Evolutionary conservation across 2,888 invertebrate species (phyloP).

Genomic region (Tipula vernalis): DNA sequence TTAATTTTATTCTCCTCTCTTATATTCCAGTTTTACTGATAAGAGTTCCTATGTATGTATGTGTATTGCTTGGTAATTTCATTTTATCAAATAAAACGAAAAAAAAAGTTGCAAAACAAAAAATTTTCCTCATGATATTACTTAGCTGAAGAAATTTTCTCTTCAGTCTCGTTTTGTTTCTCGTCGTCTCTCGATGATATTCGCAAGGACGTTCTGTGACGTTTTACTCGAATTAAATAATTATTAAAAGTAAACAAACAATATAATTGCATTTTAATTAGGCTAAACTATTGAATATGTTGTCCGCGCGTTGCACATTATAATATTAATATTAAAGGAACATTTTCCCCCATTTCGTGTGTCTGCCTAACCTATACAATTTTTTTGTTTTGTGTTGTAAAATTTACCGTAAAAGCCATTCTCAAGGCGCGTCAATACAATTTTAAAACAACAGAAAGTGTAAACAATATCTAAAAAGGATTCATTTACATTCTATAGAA

Average conservation of each 20-base stretch:
- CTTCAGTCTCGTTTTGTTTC: background rate
- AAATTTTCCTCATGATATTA: no score
- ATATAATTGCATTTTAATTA: background rate
- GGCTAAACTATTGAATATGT: background rate
- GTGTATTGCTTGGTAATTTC: background rate
- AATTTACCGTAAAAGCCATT: background rate
- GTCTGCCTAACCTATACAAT: background rate
- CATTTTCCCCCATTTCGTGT: background rate
- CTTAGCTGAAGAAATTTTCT: background rate
- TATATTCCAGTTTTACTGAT: background rate
- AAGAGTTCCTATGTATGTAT: background rate
- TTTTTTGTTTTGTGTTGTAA: background rate
- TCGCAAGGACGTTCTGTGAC: background rate
- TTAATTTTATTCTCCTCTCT: background rate
- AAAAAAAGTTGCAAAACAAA: no score
- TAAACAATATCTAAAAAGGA: background rate
- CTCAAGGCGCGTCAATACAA: background rate
- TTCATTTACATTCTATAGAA: background rate
- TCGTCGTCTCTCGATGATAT: background rate
- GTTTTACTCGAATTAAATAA: background rate
- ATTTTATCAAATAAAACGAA: background rate
- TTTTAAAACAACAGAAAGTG: background rate
- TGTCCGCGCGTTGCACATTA: background rate
- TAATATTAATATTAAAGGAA: background rate
- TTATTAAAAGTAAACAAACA: background rate